Evolutionary conservation across 2,113 vertebrate genomes (phyloP), one percentile per base, ranked within the genome.

Genomic region (Chamaea fasciata): DNA sequence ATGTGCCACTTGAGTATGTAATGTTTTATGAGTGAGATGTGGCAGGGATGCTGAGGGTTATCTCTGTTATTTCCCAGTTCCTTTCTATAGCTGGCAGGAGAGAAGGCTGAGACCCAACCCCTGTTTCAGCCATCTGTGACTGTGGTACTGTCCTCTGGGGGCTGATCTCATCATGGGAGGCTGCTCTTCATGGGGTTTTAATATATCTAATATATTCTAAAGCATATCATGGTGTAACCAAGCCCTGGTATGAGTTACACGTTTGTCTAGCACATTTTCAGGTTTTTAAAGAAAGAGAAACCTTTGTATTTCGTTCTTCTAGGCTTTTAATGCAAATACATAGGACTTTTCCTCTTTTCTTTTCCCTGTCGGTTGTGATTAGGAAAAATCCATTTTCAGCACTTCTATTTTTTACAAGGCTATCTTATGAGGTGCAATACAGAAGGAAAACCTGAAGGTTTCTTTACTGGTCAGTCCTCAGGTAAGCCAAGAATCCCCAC

Each of bases 311-410:
- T 94, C 79, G n/a, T 84, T 87, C 52, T 75, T 56, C 39, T 59
- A 35, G 33, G 7, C 11, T 88, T 69, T 77, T 39, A 90, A 62
- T 81, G 52, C 27, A 88, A 65, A 94, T 53, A 35, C 4, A 28
- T 21, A 11, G 17, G 18, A 10, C 2, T 71, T 83, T 28, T 21
- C 2, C 2, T 39, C 52, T 62, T 16, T 37, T 33, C 8, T 22
- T 31, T 35, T 41, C 11, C 23, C 14, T 56, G 41, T 35, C 74
- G 57, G 28, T 10, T n/a, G 18, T 17, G 37, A 92, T 81, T 94
- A 92, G 23, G 9, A 83, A 95, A 95, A 95, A 21, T 59, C 44
- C 22, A 67, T 76, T 85, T 84, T 89, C 84, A 95, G 49, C 63
- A 55, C 55, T 87, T 56, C 57, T 82, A 22, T 39, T 92, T 62